Percentiles rank a stretch among this genome's conserved stretches.
Evolutionary conservation across 2,888 invertebrate genomes (phyloP).

Genomic region (Agonopterix alstromeriana): DNA sequence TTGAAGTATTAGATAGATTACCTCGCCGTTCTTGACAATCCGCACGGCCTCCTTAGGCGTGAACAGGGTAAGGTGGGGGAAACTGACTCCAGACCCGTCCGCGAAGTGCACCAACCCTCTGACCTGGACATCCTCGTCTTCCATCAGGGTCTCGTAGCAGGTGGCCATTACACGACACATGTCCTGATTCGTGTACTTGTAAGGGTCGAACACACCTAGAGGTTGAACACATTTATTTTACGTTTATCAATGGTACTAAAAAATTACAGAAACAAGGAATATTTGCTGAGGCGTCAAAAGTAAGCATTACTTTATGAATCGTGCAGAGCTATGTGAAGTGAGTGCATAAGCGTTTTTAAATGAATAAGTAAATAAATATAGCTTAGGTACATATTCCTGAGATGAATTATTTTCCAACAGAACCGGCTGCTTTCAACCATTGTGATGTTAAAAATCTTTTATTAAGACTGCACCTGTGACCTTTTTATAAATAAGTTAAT

Average conservation of each 20-base stretch:
- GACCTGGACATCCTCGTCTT: conserved; percentile 88
- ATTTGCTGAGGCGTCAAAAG: too few relatives aligned
- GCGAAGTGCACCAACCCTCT: conserved; percentile 87
- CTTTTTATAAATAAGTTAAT: too few relatives aligned
- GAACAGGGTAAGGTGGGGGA: conserved; percentile 85
- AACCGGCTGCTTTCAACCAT: too few relatives aligned
- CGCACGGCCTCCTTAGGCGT: conserved; percentile 87
- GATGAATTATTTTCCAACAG: too few relatives aligned
- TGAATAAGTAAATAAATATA: too few relatives aligned
- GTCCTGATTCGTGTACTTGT: conserved; percentile 85
- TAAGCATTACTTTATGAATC: too few relatives aligned
- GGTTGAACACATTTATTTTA: neutral
- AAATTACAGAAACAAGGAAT: neutral
- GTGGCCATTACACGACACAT: conserved; percentile 87
- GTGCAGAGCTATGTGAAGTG: too few relatives aligned
- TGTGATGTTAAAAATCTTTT: too few relatives aligned
- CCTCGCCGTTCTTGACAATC: conserved; percentile 89
- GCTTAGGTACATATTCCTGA: too few relatives aligned
- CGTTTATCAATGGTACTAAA: neutral
- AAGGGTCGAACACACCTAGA: conserved; percentile 86
- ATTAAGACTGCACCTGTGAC: too few relatives aligned
- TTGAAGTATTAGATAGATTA: conserved; percentile 23
- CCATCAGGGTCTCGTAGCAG: conserved; percentile 87
- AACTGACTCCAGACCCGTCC: conserved; percentile 84
- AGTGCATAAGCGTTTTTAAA: too few relatives aligned